Evolutionary conservation across 2,797 vertebrate genomes (phyloP), one percentile per base, ranked within the genome.

Genomic region (Helarctos malayanus): DNA sequence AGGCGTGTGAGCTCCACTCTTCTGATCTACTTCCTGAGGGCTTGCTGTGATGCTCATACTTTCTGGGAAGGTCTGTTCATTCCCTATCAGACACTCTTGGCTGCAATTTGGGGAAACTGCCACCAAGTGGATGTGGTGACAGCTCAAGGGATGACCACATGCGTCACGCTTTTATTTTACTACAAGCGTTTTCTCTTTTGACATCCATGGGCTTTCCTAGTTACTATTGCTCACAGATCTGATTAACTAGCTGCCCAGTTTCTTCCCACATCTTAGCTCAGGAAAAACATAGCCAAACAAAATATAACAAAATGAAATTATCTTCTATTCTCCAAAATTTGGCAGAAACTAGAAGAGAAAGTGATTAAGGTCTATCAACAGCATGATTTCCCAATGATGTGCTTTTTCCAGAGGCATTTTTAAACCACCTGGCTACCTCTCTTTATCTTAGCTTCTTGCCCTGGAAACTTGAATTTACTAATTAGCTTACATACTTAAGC

Each of bases 401-500:
- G 23, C 81, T 93, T 97, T 94, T 97, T 92, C 94, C 97, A 97
- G 75, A 90, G 61, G 63, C 47, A 79, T 93, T 92, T 91, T 63
- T 41, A 93, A 76, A 63, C 73, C 65, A 78, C 69, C 94, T 97
- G 87, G 84, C 84, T 96, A 49, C 32, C 10, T 97, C 61, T 92
- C 41, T 94, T 95, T 93, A 95, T 80, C 69, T 96, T 80, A 95
- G 54, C 54, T 96, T 84, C 78, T 92, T 96, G 73, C n/a, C 59
- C 84, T 94, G 94, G 95, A 90, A 97, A 96, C 59, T 78, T 81
- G 41, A 76, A 18, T 88, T 85, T 95, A 83, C 41, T 97, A 95
- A 97, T 97, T 95, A 97, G 89, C 71, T 86, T 94, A 85, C 38
- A 38, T 52, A 85, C 49, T 79, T 83, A 78, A 76, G 49, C 68